Evolutionary conservation across 2,888 invertebrate genomes (phyloP).

Genomic region (Pandemis heparana): DNA sequence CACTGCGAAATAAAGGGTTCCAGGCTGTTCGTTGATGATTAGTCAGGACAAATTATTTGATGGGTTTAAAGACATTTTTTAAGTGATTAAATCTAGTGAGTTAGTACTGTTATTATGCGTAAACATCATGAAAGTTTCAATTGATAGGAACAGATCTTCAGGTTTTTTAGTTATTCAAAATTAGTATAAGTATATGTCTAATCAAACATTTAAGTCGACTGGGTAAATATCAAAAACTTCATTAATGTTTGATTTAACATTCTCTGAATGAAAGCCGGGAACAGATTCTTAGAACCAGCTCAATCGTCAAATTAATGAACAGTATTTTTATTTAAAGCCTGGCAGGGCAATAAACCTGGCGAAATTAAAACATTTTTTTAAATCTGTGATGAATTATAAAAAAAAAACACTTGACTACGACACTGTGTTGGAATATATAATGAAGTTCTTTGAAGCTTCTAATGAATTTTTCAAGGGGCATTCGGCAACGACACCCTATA

Average conservation of each 20-base stretch:
- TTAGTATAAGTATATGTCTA: background rate
- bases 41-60: too few species aligned
- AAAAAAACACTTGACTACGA: background rate
- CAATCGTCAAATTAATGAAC: background rate
- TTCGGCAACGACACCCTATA: background rate
- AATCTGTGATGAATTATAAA: background rate
- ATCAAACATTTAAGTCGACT: background rate
- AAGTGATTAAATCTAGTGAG: too few species aligned
- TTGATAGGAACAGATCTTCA: background rate
- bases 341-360: background rate
- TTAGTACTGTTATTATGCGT: too few species aligned
- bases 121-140: too few species aligned
- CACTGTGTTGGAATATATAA: constrained; percentile 8
- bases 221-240: background rate
- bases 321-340: background rate
- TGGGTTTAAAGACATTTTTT: too few species aligned
- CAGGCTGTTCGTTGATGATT: too few species aligned
- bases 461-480: constrained; percentile 17
- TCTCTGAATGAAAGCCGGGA: background rate
- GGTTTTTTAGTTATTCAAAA: background rate
- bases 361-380: background rate
- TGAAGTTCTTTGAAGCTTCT: constrained; percentile 16
- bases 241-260: background rate
- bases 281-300: background rate
- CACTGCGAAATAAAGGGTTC: too few species aligned